phyloP scores from a whole-genome alignment of 2,888 invertebrate species.

The Drosophila kanekoi region DNA sequence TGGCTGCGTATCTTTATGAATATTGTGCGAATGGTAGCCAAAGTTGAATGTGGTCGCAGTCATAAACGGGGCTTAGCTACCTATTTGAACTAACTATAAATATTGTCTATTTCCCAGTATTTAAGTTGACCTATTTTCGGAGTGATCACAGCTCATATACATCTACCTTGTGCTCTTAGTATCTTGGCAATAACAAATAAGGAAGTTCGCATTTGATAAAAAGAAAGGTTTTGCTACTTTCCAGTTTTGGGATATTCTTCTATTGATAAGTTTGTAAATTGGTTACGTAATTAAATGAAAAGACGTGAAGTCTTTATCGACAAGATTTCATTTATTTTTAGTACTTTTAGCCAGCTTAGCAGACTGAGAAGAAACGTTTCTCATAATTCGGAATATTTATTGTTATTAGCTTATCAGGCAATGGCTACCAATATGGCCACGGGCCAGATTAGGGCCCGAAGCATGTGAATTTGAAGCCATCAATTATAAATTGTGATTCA shows the following conservation, averaged over 20 bases:
- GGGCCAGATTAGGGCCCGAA: slow-evolving; percentile 15
- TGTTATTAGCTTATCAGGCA: slow-evolving; percentile 13
- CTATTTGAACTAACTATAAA: not conserved
- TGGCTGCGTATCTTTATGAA: slow-evolving; percentile 38
- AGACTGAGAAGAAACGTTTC: not conserved
- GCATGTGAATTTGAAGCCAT: slow-evolving; percentile 19
- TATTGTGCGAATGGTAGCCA: slow-evolving; percentile 12
- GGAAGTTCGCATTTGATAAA: not conserved
- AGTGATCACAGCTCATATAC: no score
- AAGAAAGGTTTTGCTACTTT: no score
- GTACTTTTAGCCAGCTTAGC: not conserved
- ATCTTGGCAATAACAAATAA: not conserved
- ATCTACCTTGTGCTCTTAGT: not conserved
- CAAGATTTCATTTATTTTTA: not conserved
- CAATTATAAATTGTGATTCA: slow-evolving; percentile 43
- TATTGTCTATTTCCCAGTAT: no score
- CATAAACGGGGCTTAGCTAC: not conserved
- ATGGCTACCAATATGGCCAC: slow-evolving; percentile 21
- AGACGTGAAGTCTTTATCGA: no score
- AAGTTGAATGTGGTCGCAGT: not conserved
- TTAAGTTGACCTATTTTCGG: no score
- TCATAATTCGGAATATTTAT: slow-evolving; percentile 7
- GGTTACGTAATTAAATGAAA: no score
- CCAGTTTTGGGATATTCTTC: no score
- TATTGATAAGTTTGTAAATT: no score